Evolutionary conservation across 2,797 vertebrate species (phyloP).

Genomic region (Gambelia wislizenii): DNA sequence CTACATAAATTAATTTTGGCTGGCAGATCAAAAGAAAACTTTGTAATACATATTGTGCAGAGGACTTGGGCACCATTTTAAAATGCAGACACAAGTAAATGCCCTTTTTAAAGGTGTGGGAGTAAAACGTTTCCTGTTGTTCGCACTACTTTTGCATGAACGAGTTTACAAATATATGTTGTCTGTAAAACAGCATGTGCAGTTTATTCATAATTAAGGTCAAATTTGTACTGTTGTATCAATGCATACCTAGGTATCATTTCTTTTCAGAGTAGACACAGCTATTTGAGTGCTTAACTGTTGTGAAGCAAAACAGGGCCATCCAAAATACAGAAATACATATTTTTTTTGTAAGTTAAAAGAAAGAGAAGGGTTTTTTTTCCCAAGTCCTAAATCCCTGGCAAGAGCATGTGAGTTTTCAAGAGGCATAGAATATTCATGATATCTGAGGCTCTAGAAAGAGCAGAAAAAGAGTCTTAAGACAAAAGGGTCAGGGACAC

Average conservation of each 20-base stretch:
- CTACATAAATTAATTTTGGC: slow-evolving; percentile 77
- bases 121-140: slow-evolving; percentile 69
- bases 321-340: not conserved
- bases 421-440: not conserved
- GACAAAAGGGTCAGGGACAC: not conserved
- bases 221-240: slow-evolving; percentile 73
- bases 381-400: not conserved
- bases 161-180: slow-evolving; percentile 83
- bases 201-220: slow-evolving; percentile 79
- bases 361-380: not conserved
- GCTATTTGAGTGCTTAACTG: not conserved
- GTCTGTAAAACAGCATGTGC: slow-evolving; percentile 85
- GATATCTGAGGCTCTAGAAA: not conserved
- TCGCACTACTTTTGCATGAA: slow-evolving; percentile 83
- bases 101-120: slow-evolving; percentile 73
- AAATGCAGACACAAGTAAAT: slow-evolving; percentile 64
- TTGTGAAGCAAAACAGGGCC: not conserved
- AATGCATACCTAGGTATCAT: slow-evolving; percentile 73
- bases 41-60: slow-evolving; percentile 80
- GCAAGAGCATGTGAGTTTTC: not conserved
- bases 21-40: slow-evolving; percentile 74
- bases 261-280: not conserved
- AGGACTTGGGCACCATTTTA: slow-evolving; percentile 72
- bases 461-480: not conserved
- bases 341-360: not conserved